Conservation (phyloP, 2,113 vertebrate genomes). For the Nothocercus julius region DNA sequence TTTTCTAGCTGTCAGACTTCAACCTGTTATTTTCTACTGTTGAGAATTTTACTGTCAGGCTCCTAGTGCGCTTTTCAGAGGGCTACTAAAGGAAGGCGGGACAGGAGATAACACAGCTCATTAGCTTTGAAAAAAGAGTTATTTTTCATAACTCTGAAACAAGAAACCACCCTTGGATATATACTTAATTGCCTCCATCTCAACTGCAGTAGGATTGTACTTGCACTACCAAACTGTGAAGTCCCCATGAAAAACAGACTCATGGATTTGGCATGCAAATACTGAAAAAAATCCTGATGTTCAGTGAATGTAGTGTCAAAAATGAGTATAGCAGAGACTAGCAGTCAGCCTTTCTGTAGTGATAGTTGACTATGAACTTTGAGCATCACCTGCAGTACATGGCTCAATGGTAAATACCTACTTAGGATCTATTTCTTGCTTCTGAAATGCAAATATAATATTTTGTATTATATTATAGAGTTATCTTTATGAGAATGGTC, state of each 20-base stretch:
- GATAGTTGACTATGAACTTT: too few relatives aligned
- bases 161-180: background rate
- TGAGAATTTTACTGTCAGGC: slow-evolving; percentile 40
- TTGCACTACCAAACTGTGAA: background rate
- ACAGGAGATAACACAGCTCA: background rate
- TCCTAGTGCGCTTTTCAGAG: background rate
- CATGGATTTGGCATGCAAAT: background rate
- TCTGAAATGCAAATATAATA: too few relatives aligned
- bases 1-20: slow-evolving; percentile 29
- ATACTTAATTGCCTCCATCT: background rate
- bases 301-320: background rate
- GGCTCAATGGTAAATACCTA: too few relatives aligned
- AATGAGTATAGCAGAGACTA: background rate
- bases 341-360: too few relatives aligned
- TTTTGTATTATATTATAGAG: too few relatives aligned
- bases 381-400: too few relatives aligned
- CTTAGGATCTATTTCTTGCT: too few relatives aligned
- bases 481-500: too few relatives aligned
- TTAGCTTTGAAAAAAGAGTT: background rate
- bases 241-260: background rate
- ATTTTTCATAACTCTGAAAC: background rate
- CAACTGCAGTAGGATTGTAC: background rate
- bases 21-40: background rate
- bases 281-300: background rate
- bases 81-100: background rate